Evolutionary conservation across 30 jellyfish, hydroid and myxozoan species (phyloP), one percentile per base, ranked within the genome.

Genomic region (Catostylus mosaicus): DNA sequence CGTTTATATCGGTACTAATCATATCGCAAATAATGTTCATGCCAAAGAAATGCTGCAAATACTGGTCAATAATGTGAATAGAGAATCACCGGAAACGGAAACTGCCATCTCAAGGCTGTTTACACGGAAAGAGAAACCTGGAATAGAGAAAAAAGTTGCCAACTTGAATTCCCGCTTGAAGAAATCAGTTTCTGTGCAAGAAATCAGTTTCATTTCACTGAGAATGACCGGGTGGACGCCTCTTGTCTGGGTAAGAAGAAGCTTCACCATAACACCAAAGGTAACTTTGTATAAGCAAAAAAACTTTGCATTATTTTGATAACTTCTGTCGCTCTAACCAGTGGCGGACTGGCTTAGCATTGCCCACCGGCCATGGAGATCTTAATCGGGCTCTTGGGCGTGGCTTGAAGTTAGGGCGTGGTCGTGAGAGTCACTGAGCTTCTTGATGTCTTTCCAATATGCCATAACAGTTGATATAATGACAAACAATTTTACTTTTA

Each of bases 41-140:
- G 26, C 76, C 26, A n/a, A 64, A 64, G 76, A 64, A 64, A 64
- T 64, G 48, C 76, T 64, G 76, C 76, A 64, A 56, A 56, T 22
- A 56, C 69, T 56, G 69, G 69, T 68, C 81, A 68, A 68, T 33
- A 27, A 35, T 68, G 64, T 68, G 65, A 68, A 68, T 6, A 40
- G 33, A 40, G 81, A 68, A 40, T 33, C 36, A 35, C 81, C 81
- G 65, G 81, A 31, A 5, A 68, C 81, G 37, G 65, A 68, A 40
- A 68, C 33, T 68, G 64, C 64, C 65, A 40, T 68, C 65, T 68
- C 64, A 35, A 32, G 65, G 65, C 81, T 68, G 65, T 27, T 68
- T 68, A 68, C 81, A 3, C 62, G 81, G 65, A 35, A 40, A 33
- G 81, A 68, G 69, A 68, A 68, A 40, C 64, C 81, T 68, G 81